These are phyloP conservation scores for Malurus alboscapulatus DNA, from an alignment of 2,113 vertebrate species.

Conservation along the genomic window DNA sequence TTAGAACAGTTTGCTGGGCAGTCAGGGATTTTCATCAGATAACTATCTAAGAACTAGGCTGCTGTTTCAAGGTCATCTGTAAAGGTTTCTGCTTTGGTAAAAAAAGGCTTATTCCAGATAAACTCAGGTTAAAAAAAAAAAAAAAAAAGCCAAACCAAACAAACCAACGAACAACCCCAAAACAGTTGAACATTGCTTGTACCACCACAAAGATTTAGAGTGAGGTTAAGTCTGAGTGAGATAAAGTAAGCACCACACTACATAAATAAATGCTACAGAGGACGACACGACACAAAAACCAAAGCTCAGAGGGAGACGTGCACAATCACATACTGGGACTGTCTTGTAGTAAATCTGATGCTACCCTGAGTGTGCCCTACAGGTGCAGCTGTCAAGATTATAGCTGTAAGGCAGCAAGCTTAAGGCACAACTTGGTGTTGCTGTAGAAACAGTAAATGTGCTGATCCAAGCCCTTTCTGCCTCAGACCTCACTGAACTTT, in stretches of 20 bases:
- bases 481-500: background rate
- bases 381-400: background rate
- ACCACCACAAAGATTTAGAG: background rate
- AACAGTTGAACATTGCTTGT: background rate
- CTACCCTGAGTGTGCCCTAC: background rate
- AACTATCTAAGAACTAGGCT: background rate
- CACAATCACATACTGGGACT: background rate
- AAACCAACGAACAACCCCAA: background rate
- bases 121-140: background rate
- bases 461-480: background rate
- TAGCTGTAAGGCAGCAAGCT: background rate
- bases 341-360: background rate
- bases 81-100: background rate
- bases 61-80: background rate
- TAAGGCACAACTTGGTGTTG: background rate
- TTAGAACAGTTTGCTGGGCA: background rate
- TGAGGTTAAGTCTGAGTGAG: background rate
- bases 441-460: background rate
- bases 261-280: background rate
- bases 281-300: background rate
- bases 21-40: background rate
- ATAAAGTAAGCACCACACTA: background rate
- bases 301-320: background rate
- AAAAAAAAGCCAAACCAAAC: background rate
- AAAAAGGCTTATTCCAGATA: background rate